phyloP scores from a whole-genome alignment of 1,140 invertebrate genomes.

The Ruditapes philippinarum region DNA sequence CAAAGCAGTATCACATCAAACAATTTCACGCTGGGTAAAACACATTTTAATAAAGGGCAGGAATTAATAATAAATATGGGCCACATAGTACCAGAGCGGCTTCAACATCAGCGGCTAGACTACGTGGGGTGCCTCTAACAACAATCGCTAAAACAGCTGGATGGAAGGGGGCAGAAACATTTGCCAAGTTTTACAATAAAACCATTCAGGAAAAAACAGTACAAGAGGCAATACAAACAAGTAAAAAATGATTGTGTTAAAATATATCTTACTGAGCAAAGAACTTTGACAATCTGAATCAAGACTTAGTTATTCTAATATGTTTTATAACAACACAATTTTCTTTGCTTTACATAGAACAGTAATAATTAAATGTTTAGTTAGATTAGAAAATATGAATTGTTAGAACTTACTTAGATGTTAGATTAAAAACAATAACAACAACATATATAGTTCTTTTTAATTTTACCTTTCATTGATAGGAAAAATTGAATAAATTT shows the following conservation, averaged over 20 bases:
- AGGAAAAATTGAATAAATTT: not conserved
- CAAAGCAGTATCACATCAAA: constrained; percentile 3
- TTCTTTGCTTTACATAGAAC: not conserved
- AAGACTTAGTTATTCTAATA: not conserved
- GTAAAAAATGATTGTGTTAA: too few species aligned
- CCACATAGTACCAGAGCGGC: constrained; percentile 25
- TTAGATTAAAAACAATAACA: not conserved
- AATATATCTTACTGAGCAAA: too few species aligned
- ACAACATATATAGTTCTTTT: not conserved
- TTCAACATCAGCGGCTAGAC: not conserved
- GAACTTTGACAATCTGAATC: too few species aligned
- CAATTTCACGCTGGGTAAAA: constrained; percentile 18
- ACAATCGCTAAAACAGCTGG: constrained; percentile 24
- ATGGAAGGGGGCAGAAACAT: constrained; percentile 21
- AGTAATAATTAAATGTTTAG: not conserved
- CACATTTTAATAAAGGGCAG: not conserved
- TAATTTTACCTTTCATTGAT: not conserved
- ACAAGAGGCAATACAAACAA: not conserved
- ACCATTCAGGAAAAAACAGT: not conserved
- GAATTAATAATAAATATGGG: not conserved
- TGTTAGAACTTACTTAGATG: not conserved
- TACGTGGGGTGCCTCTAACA: not conserved
- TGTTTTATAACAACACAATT: not conserved
- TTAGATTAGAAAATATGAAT: not conserved
- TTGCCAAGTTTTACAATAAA: not conserved